Conservation (phyloP, 53 echinoderm and acorn worm species). For the Henricia sp. region DNA sequence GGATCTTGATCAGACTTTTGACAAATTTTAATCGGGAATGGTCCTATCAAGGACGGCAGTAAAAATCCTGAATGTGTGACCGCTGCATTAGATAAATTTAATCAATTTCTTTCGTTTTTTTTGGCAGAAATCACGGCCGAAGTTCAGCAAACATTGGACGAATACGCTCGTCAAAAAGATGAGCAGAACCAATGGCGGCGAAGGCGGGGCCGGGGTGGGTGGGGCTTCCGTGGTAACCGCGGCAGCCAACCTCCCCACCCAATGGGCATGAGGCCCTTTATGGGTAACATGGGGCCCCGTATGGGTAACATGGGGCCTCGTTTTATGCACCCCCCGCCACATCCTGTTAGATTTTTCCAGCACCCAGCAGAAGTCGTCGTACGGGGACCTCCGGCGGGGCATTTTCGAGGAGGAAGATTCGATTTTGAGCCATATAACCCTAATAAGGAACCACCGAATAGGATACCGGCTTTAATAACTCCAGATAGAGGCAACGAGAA, state of each 20-base stretch:
- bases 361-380: neutral
- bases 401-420: conserved; percentile 35
- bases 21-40: too few species aligned
- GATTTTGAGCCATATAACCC: conserved; percentile 52
- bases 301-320: conserved; percentile 4
- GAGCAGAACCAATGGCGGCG: conserved; percentile 52
- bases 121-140: conserved; percentile 73
- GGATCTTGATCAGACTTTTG: too few species aligned
- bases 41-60: too few species aligned
- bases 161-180: conserved; percentile 68
- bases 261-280: conserved; percentile 1
- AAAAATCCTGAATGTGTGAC: too few species aligned
- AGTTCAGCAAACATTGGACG: conserved; percentile 67
- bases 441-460: conserved; percentile 8
- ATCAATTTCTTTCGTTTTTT: too few species aligned
- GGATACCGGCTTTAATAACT: neutral
- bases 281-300: conserved; percentile 12
- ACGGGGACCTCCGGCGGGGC: conserved; percentile 49
- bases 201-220: conserved; percentile 56
- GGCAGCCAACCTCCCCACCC: conserved; percentile 24
- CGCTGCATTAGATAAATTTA: too few species aligned
- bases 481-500: conserved; percentile 7
- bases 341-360: neutral
- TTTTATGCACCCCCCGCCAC: neutral
- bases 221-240: conserved; percentile 37